Conservation (phyloP, 2,113 vertebrate species). For the Phyllopteryx taeniolatus region DNA sequence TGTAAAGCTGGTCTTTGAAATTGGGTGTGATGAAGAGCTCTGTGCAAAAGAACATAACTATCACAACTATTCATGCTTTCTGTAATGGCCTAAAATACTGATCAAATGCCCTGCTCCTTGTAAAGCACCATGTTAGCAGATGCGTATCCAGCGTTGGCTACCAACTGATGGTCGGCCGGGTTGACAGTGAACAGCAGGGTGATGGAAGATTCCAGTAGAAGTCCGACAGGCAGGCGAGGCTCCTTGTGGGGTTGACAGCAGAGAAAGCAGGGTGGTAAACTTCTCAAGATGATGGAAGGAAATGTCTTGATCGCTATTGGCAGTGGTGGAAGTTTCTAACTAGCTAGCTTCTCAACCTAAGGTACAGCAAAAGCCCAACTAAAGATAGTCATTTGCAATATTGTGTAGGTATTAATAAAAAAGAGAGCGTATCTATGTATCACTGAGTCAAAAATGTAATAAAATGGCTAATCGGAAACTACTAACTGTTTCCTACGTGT, state of each 20-base stretch:
- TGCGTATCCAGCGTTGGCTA: neutral
- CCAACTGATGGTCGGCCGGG: neutral
- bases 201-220: too few relatives aligned
- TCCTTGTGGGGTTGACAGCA: neutral
- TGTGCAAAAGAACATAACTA: neutral
- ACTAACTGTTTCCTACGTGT: too few relatives aligned
- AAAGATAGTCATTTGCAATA: too few relatives aligned
- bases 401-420: too few relatives aligned
- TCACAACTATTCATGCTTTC: neutral
- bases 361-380: too few relatives aligned
- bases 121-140: neutral
- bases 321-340: too few relatives aligned
- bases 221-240: too few relatives aligned
- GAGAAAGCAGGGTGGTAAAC: neutral
- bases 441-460: too few relatives aligned
- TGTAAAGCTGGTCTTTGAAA: slow-evolving; percentile 25
- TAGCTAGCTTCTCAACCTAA: too few relatives aligned
- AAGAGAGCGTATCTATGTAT: too few relatives aligned
- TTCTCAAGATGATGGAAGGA: neutral
- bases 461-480: too few relatives aligned
- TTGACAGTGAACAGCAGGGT: neutral
- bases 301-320: too few relatives aligned
- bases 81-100: neutral
- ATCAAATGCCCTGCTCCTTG: neutral
- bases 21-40: neutral